phyloP scores from a whole-genome alignment of 2,113 vertebrate species.

The Scomber colias region DNA sequence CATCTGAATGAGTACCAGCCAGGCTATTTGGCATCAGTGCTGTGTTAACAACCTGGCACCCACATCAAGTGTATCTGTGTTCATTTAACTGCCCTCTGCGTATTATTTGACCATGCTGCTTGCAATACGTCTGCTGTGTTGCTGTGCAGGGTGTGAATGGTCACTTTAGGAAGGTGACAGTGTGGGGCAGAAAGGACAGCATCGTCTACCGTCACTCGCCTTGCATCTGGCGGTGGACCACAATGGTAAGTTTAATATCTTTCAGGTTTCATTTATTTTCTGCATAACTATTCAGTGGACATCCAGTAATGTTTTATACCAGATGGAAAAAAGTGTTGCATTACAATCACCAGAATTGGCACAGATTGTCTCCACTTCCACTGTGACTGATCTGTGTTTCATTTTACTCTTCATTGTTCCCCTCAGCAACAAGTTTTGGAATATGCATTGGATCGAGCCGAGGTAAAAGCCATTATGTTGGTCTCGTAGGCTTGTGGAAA shows the following conservation, averaged over 20 bases:
- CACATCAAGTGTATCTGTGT: neutral
- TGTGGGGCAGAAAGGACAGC: slow-evolving; percentile 83
- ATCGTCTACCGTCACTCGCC: slow-evolving; percentile 82
- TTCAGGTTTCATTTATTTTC: neutral
- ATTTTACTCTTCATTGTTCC: slow-evolving; percentile 9
- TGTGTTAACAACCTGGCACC: neutral
- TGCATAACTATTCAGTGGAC: neutral
- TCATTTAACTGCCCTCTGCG: neutral
- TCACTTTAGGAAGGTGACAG: slow-evolving; percentile 83
- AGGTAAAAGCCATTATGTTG: slow-evolving; percentile 85
- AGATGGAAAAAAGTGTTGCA: neutral
- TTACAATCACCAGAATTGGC: neutral
- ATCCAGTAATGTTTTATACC: neutral
- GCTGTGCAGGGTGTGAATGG: slow-evolving; percentile 84
- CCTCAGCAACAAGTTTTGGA: slow-evolving; percentile 96
- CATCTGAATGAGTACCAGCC: slow-evolving; percentile 27
- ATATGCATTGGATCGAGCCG: slow-evolving; percentile 97
- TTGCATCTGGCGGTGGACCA: slow-evolving; percentile 83
- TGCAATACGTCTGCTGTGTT: slow-evolving; percentile 32
- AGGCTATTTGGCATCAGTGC: slow-evolving; percentile 16
- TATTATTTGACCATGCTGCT: slow-evolving; percentile 14
- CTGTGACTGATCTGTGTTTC: slow-evolving; percentile 20
- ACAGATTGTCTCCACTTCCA: neutral
- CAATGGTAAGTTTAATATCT: slow-evolving; percentile 79
- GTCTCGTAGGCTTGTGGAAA: neutral